These are phyloP conservation scores for Heterotis niloticus DNA, from an alignment of 2,113 vertebrate genomes.

Conservation along the genomic window DNA sequence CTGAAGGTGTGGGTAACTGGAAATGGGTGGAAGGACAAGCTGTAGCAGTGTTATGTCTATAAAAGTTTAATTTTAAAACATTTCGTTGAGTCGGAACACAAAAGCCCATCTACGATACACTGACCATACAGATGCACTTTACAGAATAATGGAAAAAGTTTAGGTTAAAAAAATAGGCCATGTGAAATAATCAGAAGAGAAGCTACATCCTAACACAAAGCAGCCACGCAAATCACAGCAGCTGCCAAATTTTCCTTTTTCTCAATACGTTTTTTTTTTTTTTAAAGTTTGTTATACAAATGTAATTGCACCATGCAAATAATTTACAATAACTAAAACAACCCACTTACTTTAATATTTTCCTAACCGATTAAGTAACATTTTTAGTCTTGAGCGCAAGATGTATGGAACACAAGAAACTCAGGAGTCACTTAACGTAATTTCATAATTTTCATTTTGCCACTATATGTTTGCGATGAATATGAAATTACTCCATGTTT, in stretches of 20 bases:
- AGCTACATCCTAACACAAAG: not conserved
- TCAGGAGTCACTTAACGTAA: not conserved
- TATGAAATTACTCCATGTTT: not conserved
- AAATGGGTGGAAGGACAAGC: not conserved
- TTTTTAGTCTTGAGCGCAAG: slow-evolving; percentile 8
- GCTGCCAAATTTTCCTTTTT: not conserved
- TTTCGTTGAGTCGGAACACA: slow-evolving; percentile 20
- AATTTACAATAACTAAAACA: slow-evolving; percentile 19
- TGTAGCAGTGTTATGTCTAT: not conserved
- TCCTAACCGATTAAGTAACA: not conserved
- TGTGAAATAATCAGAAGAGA: not conserved
- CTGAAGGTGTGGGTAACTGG: not conserved
- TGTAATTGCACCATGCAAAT: slow-evolving; percentile 23
- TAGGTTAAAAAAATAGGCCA: not conserved
- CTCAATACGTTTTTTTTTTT: not conserved
- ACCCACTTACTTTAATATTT: not conserved
- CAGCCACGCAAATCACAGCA: not conserved
- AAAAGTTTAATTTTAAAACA: slow-evolving; percentile 29
- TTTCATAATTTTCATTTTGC: too few relatives aligned
- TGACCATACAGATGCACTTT: slow-evolving; percentile 12
- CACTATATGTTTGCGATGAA: too few relatives aligned
- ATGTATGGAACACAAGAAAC: not conserved
- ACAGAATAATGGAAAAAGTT: not conserved
- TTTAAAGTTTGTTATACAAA: slow-evolving; percentile 6
- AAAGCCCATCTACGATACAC: slow-evolving; percentile 18